Evolutionary conservation across 2,888 invertebrate species (phyloP).

Genomic region (Apotomis betuletana): DNA sequence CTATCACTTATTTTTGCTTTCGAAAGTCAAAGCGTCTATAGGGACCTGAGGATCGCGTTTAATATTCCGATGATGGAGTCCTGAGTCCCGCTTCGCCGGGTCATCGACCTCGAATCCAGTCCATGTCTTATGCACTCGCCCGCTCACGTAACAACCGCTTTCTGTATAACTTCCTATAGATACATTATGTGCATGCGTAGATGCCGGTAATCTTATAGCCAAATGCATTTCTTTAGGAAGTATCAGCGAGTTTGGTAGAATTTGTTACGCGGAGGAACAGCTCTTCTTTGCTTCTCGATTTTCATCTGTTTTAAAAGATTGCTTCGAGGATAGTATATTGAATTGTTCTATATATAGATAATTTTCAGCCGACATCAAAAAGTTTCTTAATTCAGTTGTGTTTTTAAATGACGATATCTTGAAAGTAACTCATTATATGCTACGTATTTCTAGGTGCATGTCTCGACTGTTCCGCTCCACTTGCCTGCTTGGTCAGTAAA

Average conservation of each 20-base stretch:
- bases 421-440: slow-evolving; percentile 6
- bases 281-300: no score
- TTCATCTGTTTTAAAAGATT: not conserved
- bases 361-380: no score
- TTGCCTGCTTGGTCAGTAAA: slow-evolving; percentile 10
- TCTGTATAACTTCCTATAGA: slow-evolving; percentile 53
- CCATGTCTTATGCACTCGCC: slow-evolving; percentile 76
- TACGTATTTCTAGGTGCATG: slow-evolving; percentile 24
- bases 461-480: slow-evolving; percentile 30
- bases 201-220: slow-evolving; percentile 17
- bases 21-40: slow-evolving; percentile 33
- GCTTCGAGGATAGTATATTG: no score
- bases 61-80: slow-evolving; percentile 77
- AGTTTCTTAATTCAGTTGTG: no score
- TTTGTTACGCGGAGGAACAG: not conserved
- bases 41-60: slow-evolving; percentile 52
- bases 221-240: slow-evolving; percentile 1
- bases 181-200: slow-evolving; percentile 45
- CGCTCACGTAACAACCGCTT: slow-evolving; percentile 77
- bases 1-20: slow-evolving; percentile 2
- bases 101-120: slow-evolving; percentile 79
- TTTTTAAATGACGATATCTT: slow-evolving; percentile 4
- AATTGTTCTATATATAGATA: no score
- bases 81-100: slow-evolving; percentile 78
- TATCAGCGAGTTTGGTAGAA: not conserved